Evolutionary conservation across 1,140 invertebrate species (phyloP), one percentile per base, ranked within the genome.

Genomic region (Sycophila sp.): DNA sequence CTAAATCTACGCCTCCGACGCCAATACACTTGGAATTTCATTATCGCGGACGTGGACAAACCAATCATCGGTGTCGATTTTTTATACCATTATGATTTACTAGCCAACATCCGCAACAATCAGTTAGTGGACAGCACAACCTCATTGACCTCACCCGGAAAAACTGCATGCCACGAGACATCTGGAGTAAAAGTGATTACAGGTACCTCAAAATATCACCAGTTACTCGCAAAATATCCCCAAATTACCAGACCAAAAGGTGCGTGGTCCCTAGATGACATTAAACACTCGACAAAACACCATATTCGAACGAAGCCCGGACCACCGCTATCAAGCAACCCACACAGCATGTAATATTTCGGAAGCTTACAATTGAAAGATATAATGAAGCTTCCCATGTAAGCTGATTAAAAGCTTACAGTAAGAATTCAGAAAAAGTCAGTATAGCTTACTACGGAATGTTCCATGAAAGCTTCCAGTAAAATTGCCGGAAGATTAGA

Each of bases 181-280:
- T 15, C 49, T 2, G 34, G 34, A n/a, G 36, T 64, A 8, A 63
- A 56, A 13, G 40, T 45, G 4, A 34, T 70, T 24, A 55, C 58
- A 2, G 58, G 58, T 15, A 30, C 56, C 13, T 53, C 47, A 13
- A 15, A 13, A 7, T 69, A 70, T 15, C 59, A 70, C 26, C 4
- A 45, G 19, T 7, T 70, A 5, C 36, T 70, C 10, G 32, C n/a
- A 4, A 17, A 64, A 13, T 70, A 56, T 19, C 69, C 68, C 30
- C 22, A 62, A 5, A 51, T 69, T 15, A 38, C 36, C 2, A 42
- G 58, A 17, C 67, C 67, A 0, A 36, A 67, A 7, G 65, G 65
- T 13, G 4, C 11, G 5, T 6, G 15, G 4, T 17, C 34, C 6
- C 13, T 40, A 15, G 24, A 19, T 4, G n/a, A n/a, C n/a, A n/a